These are phyloP conservation scores for Anoplolepis gracilipes DNA, from an alignment of 1,140 invertebrate species.

Conservation along the genomic window DNA sequence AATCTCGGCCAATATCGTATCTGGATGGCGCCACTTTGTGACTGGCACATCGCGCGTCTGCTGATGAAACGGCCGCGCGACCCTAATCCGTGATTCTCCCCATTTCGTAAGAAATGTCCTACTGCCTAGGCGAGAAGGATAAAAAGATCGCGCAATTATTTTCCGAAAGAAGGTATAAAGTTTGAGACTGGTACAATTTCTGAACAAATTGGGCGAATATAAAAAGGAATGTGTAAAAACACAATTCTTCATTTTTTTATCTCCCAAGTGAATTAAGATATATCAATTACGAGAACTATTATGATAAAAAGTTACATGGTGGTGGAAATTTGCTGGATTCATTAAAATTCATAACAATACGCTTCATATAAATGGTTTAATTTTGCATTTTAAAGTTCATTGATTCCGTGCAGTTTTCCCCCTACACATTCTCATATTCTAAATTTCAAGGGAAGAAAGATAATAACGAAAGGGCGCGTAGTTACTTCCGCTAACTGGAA, in stretches of 20 bases:
- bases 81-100: constrained; percentile 67
- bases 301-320: not conserved
- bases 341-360: not conserved
- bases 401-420: not conserved
- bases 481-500: constrained; percentile 61
- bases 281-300: not conserved
- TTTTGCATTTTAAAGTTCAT: not conserved
- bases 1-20: constrained; percentile 81
- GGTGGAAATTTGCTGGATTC: not conserved
- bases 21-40: constrained; percentile 78
- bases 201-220: not conserved
- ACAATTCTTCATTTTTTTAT: not conserved
- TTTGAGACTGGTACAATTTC: not conserved
- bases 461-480: constrained; percentile 5
- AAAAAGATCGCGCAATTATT: constrained; percentile 1
- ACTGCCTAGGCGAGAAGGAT: not conserved
- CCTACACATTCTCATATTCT: not conserved
- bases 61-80: constrained; percentile 52
- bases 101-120: not conserved
- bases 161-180: not conserved
- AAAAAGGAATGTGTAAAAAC: not conserved
- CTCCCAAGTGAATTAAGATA: not conserved
- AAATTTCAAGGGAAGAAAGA: constrained; percentile 51
- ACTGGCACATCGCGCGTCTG: constrained; percentile 77
- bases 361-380: not conserved